These are phyloP conservation scores for Pachyrhynchus sulphureomaculatus DNA, from an alignment of 1,140 invertebrate species.

Conservation along the genomic window DNA sequence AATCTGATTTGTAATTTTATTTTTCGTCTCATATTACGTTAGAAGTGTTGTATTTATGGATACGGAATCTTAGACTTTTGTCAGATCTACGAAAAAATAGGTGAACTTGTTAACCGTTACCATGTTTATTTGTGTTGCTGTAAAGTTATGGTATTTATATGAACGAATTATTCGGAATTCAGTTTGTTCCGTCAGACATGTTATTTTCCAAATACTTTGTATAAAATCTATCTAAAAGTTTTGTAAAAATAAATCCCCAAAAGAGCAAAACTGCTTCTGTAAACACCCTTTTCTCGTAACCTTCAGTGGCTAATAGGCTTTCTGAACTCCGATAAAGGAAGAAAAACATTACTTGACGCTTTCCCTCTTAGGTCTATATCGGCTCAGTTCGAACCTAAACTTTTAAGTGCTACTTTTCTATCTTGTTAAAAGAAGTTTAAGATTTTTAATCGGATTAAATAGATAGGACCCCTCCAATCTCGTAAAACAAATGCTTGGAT, in stretches of 20 bases:
- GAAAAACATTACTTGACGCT: slow-evolving; percentile 16
- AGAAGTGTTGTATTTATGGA: too few relatives aligned
- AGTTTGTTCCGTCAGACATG: too few relatives aligned
- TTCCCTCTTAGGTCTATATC: slow-evolving; percentile 10
- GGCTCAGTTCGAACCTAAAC: slow-evolving; percentile 2
- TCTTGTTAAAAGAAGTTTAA: slow-evolving; percentile 21
- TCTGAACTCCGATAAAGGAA: slow-evolving; percentile 11
- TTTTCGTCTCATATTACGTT: too few relatives aligned
- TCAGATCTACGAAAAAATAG: too few relatives aligned
- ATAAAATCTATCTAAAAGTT: neutral
- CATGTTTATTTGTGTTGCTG: too few relatives aligned
- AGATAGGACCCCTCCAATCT: slow-evolving; percentile 1
- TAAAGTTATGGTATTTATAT: too few relatives aligned
- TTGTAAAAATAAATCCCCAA: too few relatives aligned
- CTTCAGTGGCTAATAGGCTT: slow-evolving; percentile 16
- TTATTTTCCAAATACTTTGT: too few relatives aligned
- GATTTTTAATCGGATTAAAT: slow-evolving; percentile 17
- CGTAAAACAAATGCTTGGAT: slow-evolving; percentile 4
- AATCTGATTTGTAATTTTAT: too few relatives aligned
- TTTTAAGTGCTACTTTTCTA: slow-evolving; percentile 17
- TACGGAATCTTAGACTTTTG: too few relatives aligned
- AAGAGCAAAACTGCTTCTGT: neutral
- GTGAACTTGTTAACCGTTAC: too few relatives aligned
- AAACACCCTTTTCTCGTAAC: slow-evolving; percentile 7
- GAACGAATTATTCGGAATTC: too few relatives aligned